A percentile compares a stretch with the other conserved stretches of the same genome.
Conservation (phyloP, 1,140 invertebrate genomes). For the Conus betulinus region DNA sequence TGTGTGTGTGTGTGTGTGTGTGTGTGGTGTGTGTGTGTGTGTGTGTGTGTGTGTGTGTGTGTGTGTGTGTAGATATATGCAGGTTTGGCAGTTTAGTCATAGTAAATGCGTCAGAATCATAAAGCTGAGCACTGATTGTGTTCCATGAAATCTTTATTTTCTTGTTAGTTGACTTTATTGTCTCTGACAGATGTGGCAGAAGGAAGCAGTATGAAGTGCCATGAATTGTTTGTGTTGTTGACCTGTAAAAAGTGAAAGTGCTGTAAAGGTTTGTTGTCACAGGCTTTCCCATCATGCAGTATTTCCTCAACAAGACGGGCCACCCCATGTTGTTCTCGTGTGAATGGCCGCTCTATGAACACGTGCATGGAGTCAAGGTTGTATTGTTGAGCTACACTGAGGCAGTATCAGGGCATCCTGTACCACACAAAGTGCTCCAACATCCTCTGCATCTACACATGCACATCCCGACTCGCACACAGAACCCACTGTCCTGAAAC, state of each 20-base stretch:
- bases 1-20: not conserved
- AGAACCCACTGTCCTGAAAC: no score
- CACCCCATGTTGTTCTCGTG: constrained; percentile 97
- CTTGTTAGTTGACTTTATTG: no score
- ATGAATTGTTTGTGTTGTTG: no score
- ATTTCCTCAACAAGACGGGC: constrained; percentile 90
- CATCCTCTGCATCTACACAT: no score
- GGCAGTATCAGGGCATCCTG: not conserved
- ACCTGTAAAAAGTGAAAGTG: no score
- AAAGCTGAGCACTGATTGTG: no score
- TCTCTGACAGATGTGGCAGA: no score
- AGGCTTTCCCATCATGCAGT: constrained; percentile 94
- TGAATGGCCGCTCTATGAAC: constrained; percentile 87
- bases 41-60: not conserved
- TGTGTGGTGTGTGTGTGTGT: not conserved
- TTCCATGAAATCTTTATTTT: no score
- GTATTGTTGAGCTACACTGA: not conserved
- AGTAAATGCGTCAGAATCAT: no score
- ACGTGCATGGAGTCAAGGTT: not conserved
- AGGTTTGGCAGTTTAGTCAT: no score
- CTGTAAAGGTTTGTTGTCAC: constrained; percentile 30
- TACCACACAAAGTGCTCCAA: not conserved
- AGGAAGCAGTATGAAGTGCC: no score
- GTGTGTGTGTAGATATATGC: not conserved
- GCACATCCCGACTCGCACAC: no score